Evolutionary conservation across 35 echinoderm and acorn worm genomes (phyloP), one percentile per base, ranked within the genome.

Genomic region (Heliocidaris erythrogramma): DNA sequence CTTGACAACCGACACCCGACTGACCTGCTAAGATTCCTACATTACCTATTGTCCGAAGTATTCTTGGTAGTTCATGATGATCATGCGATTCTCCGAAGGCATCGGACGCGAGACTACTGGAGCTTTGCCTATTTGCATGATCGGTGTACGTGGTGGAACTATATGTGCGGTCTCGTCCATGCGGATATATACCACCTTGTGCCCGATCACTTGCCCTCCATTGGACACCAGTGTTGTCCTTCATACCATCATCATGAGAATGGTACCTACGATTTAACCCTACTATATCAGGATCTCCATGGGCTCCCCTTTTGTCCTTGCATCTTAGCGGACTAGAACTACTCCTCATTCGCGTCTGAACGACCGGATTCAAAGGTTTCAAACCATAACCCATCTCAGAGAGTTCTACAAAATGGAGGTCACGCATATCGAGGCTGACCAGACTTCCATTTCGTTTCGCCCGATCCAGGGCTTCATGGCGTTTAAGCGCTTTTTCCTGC

Each of bases 401-500:
- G 13, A 92, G 49, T 50, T 92, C 91, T 4, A 92, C 47, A 27
- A 92, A 92, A 30, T 92, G 47, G 48, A 92, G 50, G 89, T 94
- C 94, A 91, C 91, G 65, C 18, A 94, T 95, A 95, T 97, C 95
- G 4, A 99, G 94, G 49, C 96, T 99, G 13, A 99, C 69, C 42
- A 99, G 94, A 93, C 97, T 97, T 47, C 98, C 98, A 6, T 95
- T 94, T 13, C 65, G 91, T 71, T 97, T 96, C 13, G 98, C 98
- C 30, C 96, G 94, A 49, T 97, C 96, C 13, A 97, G 92, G 16
- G 95, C 96, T 60, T 99, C 96, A 0, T 97, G 84, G 31, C 97
- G 93, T 94, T 99, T 99, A 49, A 99, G 35, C 18, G 97, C 95
- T 50, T 99, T 99, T 47, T 99, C 98, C 59, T 97, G 96, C n/a